Percentiles rank a stretch among this genome's conserved stretches.
phyloP scores from a whole-genome alignment of 2,888 invertebrate genomes.

The Synergus umbraculus region DNA sequence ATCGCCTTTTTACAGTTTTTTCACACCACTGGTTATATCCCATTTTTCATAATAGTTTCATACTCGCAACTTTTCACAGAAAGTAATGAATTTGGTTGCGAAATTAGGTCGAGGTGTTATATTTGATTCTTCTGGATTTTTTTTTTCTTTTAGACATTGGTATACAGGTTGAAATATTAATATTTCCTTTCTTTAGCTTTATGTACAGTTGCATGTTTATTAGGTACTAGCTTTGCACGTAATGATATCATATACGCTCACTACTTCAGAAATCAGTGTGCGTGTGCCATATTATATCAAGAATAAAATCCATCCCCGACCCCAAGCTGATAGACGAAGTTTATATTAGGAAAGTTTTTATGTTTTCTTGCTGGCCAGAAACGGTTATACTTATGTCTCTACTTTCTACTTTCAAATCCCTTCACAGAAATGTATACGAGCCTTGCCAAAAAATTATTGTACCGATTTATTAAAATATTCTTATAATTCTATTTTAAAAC shows the following conservation, averaged over 20 bases:
- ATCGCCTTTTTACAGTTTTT: neutral
- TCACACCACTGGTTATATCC: neutral
- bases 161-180: neutral
- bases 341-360: constrained; percentile 73
- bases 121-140: neutral
- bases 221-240: constrained; percentile 14
- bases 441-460: neutral
- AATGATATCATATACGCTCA: constrained; percentile 18
- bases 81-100: neutral
- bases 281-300: constrained; percentile 57
- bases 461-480: constrained; percentile 1
- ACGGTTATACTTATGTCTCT: constrained; percentile 56
- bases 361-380: constrained; percentile 59
- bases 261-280: constrained; percentile 43
- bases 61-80: neutral
- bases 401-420: constrained; percentile 44
- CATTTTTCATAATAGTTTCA: constrained; percentile 2
- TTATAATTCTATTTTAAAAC: neutral
- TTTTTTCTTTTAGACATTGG: neutral
- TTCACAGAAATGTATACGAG: constrained; percentile 1
- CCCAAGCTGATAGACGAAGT: constrained; percentile 64
- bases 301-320: constrained; percentile 63
- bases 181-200: neutral
- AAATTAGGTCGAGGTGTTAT: too few species aligned
- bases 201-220: constrained; percentile 27